Evolutionary conservation across 2,888 invertebrate genomes (phyloP), one percentile per base, ranked within the genome.

Genomic region (Scaptomyza polygonia): DNA sequence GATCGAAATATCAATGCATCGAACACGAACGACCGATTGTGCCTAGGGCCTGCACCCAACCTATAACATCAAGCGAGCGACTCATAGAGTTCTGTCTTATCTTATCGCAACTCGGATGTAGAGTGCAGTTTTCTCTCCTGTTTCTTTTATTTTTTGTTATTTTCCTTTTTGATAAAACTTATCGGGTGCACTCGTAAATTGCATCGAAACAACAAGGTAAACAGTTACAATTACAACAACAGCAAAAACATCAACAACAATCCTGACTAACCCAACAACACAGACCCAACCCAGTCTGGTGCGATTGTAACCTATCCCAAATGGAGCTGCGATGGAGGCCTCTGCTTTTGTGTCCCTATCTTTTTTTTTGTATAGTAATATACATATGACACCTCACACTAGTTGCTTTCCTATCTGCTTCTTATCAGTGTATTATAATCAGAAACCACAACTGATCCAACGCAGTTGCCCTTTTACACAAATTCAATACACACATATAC

Each of bases 181-280:
- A 82, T 82, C 82, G 63, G 32, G 55, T 54, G 81, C 71, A 81
- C 87, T 85, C 84, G 79, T 85, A 85, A 87, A 87, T 85, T 87
- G 84, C 87, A 85, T 85, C 76, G 77, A 61, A 79, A 82, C 71
- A 83, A 83, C 77, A 85, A 78, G 85, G 77, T 79, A 84, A 81
- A 85, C 79, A 84, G 36, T 30, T 11, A 21, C 29, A 44, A 11
- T 18, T 12, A 40, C 65, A 56, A 44, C 45, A 25, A 40, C 29
- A 36, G 42, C 48, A 39, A 14, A 12, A 14, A 32, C 64, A 58
- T 44, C 39, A 42, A 30, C 39, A 42, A 74, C 74, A 36, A 39
- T 59, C 57, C 69, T 66, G 58, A 58, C 65, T 62, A 49, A 61
- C 71, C 64, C 68, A 68, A 62, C 65, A 34, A 39, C 14, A 45